Evolutionary conservation across 2,888 invertebrate species (phyloP).

Genomic region (Pycnomerus fuliginosus): DNA sequence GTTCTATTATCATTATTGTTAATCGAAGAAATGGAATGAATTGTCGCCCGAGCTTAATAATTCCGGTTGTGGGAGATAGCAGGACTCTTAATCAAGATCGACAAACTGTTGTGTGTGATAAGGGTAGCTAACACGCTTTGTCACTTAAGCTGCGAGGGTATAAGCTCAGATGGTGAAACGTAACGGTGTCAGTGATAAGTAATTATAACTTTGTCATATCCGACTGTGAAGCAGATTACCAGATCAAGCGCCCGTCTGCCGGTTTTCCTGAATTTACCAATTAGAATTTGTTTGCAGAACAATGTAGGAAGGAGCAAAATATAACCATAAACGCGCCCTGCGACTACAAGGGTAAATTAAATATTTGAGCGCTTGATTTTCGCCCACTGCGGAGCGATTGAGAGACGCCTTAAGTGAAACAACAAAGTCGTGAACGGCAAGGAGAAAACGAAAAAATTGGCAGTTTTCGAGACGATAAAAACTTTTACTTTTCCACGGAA

Average conservation of each 20-base stretch:
- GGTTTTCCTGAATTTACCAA: background rate
- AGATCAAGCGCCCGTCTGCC: slow-evolving; percentile 21
- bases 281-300: background rate
- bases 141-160: slow-evolving; percentile 21
- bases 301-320: too few species aligned
- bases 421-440: too few species aligned
- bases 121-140: slow-evolving; percentile 23
- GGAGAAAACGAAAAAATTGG: too few species aligned
- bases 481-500: too few species aligned
- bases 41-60: background rate
- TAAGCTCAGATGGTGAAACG: slow-evolving; percentile 21
- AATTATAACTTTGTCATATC: slow-evolving; percentile 26
- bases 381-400: too few species aligned
- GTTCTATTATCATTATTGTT: too few species aligned
- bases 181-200: slow-evolving; percentile 23
- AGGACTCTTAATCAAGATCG: slow-evolving; percentile 11
- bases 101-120: slow-evolving; percentile 15
- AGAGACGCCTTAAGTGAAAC: too few species aligned
- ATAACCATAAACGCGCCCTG: too few species aligned
- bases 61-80: slow-evolving; percentile 1
- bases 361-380: too few species aligned
- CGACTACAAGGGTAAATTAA: too few species aligned
- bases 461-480: too few species aligned
- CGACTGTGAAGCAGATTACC: slow-evolving; percentile 15
- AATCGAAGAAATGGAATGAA: too few species aligned